Percentiles rank a stretch among this genome's conserved stretches.
Evolutionary conservation across 2,797 vertebrate genomes (phyloP).

Genomic region (Cirrhinus mrigala): DNA sequence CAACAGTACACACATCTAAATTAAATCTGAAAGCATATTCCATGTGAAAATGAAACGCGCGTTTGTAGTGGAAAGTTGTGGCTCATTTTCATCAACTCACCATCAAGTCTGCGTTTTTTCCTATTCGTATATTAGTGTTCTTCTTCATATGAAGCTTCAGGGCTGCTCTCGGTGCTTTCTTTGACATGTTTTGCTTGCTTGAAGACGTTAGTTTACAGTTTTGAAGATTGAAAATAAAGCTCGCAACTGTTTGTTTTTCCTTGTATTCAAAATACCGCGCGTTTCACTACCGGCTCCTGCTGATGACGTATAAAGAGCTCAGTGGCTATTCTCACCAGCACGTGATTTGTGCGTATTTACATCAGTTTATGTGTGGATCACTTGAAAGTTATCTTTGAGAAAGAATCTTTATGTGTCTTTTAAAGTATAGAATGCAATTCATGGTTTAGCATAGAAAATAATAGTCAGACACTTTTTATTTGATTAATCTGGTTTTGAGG

Average conservation of each 20-base stretch:
- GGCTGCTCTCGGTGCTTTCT: constrained; percentile 59
- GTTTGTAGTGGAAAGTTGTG: neutral
- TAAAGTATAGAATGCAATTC: neutral
- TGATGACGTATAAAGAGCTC: constrained; percentile 53
- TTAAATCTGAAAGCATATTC: neutral
- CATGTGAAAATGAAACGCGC: neutral
- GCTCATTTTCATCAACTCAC: constrained; percentile 53
- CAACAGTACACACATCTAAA: neutral
- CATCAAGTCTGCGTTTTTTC: constrained; percentile 65
- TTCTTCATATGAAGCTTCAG: constrained; percentile 60
- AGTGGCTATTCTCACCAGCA: neutral
- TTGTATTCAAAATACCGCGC: constrained; percentile 57
- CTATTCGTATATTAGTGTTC: constrained; percentile 52
- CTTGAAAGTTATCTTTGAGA: neutral
- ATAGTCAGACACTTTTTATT: neutral
- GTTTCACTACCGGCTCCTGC: constrained; percentile 45
- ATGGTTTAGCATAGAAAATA: neutral
- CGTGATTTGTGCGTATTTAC: neutral
- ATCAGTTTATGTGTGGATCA: neutral
- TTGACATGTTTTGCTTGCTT: constrained; percentile 50
- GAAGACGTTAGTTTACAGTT: neutral
- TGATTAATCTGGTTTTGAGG: too few relatives aligned
- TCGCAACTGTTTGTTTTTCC: neutral
- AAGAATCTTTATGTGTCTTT: neutral
- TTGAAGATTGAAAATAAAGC: neutral